Base-by-base conservation (phyloP, 2,797 vertebrate species). In the Eospalax fontanierii region DNA sequence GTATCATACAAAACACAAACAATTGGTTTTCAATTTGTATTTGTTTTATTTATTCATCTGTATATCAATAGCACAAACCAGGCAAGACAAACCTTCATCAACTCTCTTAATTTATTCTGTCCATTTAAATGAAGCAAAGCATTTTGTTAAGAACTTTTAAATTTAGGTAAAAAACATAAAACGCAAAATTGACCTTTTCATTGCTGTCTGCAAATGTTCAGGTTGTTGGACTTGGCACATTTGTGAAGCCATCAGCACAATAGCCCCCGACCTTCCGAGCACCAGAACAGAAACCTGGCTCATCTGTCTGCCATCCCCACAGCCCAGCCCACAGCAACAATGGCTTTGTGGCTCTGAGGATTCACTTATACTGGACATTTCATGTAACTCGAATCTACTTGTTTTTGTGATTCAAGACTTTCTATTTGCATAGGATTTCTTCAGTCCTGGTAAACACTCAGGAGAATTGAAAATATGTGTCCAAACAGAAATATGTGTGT, bases 121-220 rank as follows among this genome's bases (percentile, higher is more conserved):
- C 24, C 66, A 80, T 78, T 92, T 35, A 46, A 38, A 96, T 65
- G 30, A 87, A 57, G 71, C 22, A 71, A 70, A 71, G 28, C 43
- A 19, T 12, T 46, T 63, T 65, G 46, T 93, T 87, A 66, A 68
- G 5, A 46, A 40, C 6, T 4, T 65, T 85, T 82, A 63, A 74
- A 33, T 65, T 61, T 46, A 66, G 11, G 30, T 24, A 18, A 91
- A 65, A 79, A n/a, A 71, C 30, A 43, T 12, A 1, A 4, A 35
- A 21, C 16, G 5, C 74, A 46, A 84, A 73, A n/a, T 73, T 71
- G 16, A 12, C 12, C 74, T 76, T 74, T 76, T 54, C 15, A 87
- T 38, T 26, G 12, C 7, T n/a, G 5, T 33, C 43, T 46, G 40
- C 16, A 40, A 26, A 2, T 33, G 21, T 24, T 6, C 6, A 6